These are phyloP conservation scores for Salpingus planirostris DNA, from an alignment of 2,888 invertebrate genomes.

Conservation along the genomic window DNA sequence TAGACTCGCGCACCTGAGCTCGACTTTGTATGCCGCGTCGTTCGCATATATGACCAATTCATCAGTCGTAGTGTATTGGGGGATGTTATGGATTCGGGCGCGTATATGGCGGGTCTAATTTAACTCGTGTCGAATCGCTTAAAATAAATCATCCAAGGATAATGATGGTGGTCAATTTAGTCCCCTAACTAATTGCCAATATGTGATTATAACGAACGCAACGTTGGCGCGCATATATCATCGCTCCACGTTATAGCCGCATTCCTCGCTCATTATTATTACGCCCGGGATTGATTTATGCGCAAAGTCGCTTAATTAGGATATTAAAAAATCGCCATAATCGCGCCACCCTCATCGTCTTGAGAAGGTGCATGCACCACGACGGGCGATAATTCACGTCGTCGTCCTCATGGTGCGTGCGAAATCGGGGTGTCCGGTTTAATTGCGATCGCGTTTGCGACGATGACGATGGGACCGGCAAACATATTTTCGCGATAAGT, in stretches of 20 bases:
- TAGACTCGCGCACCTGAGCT: too few species aligned
- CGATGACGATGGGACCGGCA: neutral
- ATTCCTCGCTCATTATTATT: constrained; percentile 31
- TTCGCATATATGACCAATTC: too few species aligned
- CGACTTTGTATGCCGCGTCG: too few species aligned
- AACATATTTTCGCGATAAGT: constrained; percentile 1
- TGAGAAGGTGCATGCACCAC: too few species aligned
- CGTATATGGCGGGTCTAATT: constrained; percentile 37
- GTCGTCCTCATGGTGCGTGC: neutral
- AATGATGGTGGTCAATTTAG: constrained; percentile 43
- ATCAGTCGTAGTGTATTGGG: too few species aligned
- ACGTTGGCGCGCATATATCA: constrained; percentile 36
- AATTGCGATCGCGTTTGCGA: neutral
- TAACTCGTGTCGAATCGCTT: constrained; percentile 40
- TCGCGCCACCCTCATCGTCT: too few species aligned
- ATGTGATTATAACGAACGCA: constrained; percentile 42
- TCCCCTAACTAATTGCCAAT: constrained; percentile 43
- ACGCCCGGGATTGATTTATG: constrained; percentile 33
- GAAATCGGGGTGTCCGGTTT: neutral
- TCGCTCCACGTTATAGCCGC: constrained; percentile 21
- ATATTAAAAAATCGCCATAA: constrained; percentile 35
- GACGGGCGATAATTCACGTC: too few species aligned
- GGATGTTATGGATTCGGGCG: too few species aligned
- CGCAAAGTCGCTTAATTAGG: constrained; percentile 31
- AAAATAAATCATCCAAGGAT: constrained; percentile 43